Evolutionary conservation across 2,113 vertebrate genomes (phyloP).

Genomic region (Leuciscus idus): DNA sequence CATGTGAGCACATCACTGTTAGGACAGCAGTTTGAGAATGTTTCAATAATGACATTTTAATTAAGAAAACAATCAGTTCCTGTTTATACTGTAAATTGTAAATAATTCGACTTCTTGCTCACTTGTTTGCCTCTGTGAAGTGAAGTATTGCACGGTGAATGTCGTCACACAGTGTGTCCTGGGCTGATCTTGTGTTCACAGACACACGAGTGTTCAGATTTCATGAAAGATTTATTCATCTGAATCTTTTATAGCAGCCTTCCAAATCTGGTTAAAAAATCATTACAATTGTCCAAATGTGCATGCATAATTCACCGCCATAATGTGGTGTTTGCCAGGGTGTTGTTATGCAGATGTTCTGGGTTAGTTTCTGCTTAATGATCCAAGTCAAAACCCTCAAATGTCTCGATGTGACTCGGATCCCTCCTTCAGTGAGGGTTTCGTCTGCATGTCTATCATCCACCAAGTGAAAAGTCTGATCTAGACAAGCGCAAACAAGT

Average conservation of each 20-base stretch:
- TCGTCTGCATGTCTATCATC: not conserved
- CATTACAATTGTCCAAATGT: not conserved
- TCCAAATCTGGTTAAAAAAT: not conserved
- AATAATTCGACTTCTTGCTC: not conserved
- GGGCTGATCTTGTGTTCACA: conserved; percentile 4
- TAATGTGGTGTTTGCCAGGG: not conserved
- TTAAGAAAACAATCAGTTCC: not conserved
- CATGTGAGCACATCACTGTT: not conserved
- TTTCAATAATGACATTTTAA: not conserved
- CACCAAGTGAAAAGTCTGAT: not conserved
- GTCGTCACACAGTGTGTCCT: not conserved
- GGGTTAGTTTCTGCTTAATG: not conserved
- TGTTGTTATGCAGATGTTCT: not conserved
- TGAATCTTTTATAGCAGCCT: not conserved
- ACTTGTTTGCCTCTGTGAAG: not conserved
- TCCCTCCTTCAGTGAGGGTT: not conserved
- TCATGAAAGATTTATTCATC: conserved; percentile 11
- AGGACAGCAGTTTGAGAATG: not conserved
- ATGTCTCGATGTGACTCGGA: not conserved
- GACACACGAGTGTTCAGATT: conserved; percentile 19
- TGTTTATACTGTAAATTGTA: not conserved
- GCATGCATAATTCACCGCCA: not conserved
- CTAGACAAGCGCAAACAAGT: not conserved
- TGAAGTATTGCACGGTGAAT: not conserved
- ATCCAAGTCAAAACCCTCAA: not conserved